phyloP scores from a whole-genome alignment of 2,797 vertebrate genomes.

The Poeciliopsis paucimaculata region DNA sequence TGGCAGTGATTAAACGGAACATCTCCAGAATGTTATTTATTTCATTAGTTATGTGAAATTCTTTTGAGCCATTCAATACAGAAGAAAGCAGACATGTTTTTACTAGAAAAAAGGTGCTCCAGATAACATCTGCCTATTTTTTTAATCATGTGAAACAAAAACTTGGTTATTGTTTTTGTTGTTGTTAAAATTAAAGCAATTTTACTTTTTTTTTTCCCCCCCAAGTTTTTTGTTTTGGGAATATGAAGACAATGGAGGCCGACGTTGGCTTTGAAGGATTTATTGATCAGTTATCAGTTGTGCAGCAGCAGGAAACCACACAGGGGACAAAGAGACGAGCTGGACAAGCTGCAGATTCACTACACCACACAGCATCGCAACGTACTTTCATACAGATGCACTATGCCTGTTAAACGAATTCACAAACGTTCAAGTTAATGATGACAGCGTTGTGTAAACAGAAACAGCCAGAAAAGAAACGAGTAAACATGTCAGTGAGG shows the following conservation, averaged over 20 bases:
- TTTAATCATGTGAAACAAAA: constrained; percentile 41
- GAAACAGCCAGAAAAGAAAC: constrained; percentile 8
- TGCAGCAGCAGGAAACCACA: constrained; percentile 60
- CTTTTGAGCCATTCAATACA: background rate
- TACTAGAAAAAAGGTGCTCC: background rate
- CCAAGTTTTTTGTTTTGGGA: background rate
- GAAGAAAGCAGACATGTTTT: constrained; percentile 26
- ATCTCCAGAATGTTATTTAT: background rate
- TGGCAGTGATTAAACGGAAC: constrained; percentile 58
- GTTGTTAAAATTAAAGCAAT: background rate
- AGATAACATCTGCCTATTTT: constrained; percentile 29
- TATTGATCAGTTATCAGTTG: constrained; percentile 69
- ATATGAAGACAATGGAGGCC: background rate
- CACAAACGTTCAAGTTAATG: constrained; percentile 41
- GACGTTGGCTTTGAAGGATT: constrained; percentile 42
- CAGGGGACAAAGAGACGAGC: constrained; percentile 30
- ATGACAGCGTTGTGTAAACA: constrained; percentile 44
- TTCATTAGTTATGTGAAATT: constrained; percentile 19
- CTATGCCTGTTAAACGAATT: constrained; percentile 29
- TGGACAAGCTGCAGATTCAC: constrained; percentile 44
- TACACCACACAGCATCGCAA: constrained; percentile 22
- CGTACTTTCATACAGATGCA: constrained; percentile 9
- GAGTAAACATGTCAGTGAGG: constrained; percentile 14
- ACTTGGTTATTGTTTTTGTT: background rate
- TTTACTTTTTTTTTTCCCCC: background rate